Percentiles rank a stretch among this genome's conserved stretches.
Evolutionary conservation across 2,797 vertebrate species (phyloP).

Genomic region (Jordanella pulchra): DNA sequence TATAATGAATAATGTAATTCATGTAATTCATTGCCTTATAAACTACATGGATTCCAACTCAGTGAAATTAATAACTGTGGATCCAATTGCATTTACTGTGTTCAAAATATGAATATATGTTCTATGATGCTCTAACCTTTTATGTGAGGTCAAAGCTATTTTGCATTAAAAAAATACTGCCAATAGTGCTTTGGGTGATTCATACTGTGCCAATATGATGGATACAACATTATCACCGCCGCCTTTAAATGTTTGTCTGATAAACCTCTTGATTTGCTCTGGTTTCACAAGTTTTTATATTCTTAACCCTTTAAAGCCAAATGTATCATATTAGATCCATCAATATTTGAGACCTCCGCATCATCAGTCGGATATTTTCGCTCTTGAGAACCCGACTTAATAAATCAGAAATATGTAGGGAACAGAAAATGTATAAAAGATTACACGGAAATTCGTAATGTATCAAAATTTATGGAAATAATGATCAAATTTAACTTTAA

Average conservation of each 20-base stretch:
- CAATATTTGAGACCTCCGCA: too few species aligned
- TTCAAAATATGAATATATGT: background rate
- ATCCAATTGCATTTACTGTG: background rate
- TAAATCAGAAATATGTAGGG: too few species aligned
- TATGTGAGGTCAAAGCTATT: background rate
- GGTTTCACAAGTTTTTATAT: conserved; percentile 8
- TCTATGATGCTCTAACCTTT: background rate
- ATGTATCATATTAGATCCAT: too few species aligned
- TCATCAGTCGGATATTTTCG: too few species aligned
- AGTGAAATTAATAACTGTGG: background rate
- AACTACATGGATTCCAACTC: background rate
- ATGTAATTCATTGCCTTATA: too few species aligned
- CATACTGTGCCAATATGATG: background rate
- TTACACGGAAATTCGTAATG: too few species aligned
- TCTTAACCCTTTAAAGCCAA: too few species aligned
- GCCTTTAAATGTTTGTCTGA: background rate
- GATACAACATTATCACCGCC: background rate
- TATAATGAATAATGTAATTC: too few species aligned
- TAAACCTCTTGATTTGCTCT: conserved; percentile 8
- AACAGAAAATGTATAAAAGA: too few species aligned
- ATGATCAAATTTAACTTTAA: too few species aligned
- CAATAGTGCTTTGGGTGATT: background rate
- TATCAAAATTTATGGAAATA: too few species aligned
- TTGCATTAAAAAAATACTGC: background rate
- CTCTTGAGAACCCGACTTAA: too few species aligned